These are phyloP conservation scores for Staurois parvus DNA, from an alignment of 2,797 vertebrate species.

Conservation along the genomic window DNA sequence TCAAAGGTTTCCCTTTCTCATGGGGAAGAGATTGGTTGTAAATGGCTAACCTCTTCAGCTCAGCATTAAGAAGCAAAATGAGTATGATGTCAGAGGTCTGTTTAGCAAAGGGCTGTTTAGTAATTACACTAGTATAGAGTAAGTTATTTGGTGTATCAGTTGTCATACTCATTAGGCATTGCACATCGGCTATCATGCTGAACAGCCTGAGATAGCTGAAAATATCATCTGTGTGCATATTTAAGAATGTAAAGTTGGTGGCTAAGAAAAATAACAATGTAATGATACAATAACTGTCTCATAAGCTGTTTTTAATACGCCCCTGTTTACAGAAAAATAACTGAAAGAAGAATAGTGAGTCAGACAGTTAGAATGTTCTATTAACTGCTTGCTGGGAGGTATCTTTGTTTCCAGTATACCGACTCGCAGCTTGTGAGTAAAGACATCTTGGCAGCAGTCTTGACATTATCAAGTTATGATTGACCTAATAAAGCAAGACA, in stretches of 20 bases:
- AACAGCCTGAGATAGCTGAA: neutral
- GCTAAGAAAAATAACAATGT: conserved; percentile 1
- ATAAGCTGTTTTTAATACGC: conserved; percentile 30
- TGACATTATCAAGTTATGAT: conserved; percentile 27
- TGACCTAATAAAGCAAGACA: conserved; percentile 21
- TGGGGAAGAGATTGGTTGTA: neutral
- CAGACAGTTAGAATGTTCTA: conserved; percentile 39
- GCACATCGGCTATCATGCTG: neutral
- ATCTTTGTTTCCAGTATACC: conserved; percentile 27
- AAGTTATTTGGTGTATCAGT: neutral
- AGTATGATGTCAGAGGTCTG: neutral
- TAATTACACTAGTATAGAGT: neutral
- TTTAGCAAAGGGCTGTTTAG: too few relatives aligned
- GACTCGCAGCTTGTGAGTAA: neutral
- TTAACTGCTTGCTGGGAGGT: conserved; percentile 45
- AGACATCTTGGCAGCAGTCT: conserved; percentile 35
- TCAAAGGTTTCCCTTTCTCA: neutral
- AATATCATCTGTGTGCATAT: neutral
- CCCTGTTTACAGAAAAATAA: conserved; percentile 10
- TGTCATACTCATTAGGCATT: neutral
- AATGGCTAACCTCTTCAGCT: neutral
- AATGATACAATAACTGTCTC: conserved; percentile 34
- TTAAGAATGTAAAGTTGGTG: conserved; percentile 3
- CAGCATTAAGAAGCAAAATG: neutral
- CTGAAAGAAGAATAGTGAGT: conserved; percentile 33